Evolutionary conservation across 2,113 vertebrate species (phyloP).

Genomic region (Melanotaenia duboulayi): DNA sequence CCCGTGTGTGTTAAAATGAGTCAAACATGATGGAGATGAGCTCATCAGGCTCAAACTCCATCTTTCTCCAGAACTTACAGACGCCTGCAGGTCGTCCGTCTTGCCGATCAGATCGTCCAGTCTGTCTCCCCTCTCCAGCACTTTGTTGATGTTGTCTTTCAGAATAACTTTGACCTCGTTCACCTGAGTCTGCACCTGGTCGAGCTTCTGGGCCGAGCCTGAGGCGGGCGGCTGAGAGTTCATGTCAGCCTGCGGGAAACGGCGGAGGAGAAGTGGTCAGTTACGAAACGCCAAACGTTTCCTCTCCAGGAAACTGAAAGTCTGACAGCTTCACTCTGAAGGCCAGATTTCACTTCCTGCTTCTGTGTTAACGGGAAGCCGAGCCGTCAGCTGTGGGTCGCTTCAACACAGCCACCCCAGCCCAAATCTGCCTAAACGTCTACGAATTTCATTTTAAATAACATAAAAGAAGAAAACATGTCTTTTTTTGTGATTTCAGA

Average conservation of each 20-base stretch:
- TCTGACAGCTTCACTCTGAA: background rate
- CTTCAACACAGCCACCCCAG: background rate
- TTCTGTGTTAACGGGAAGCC: conserved; percentile 29
- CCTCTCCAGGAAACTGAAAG: background rate
- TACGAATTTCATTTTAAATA: too few relatives aligned
- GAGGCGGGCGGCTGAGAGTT: conserved; percentile 47
- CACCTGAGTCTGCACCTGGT: conserved; percentile 82
- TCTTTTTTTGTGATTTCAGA: background rate
- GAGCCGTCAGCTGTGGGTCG: background rate
- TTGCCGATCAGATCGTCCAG: conserved; percentile 81
- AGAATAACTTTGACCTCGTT: conserved; percentile 87
- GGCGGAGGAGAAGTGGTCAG: background rate
- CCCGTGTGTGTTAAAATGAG: too few relatives aligned
- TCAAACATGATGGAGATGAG: too few relatives aligned
- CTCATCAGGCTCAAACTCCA: too few relatives aligned
- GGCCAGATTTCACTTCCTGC: conserved; percentile 40
- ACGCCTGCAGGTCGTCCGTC: conserved; percentile 81
- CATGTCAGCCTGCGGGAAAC: conserved; percentile 66
- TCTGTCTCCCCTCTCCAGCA: conserved; percentile 84
- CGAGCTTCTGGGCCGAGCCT: conserved; percentile 60
- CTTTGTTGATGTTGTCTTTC: conserved; percentile 87
- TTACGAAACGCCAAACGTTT: background rate
- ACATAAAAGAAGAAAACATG: background rate
- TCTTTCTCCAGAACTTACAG: conserved; percentile 74
- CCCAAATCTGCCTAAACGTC: too few relatives aligned